Percentiles rank a stretch among this genome's conserved stretches.
These are phyloP conservation scores for Trinorchestia longiramus DNA, from an alignment of 1,140 invertebrate species.

Conservation along the genomic window DNA sequence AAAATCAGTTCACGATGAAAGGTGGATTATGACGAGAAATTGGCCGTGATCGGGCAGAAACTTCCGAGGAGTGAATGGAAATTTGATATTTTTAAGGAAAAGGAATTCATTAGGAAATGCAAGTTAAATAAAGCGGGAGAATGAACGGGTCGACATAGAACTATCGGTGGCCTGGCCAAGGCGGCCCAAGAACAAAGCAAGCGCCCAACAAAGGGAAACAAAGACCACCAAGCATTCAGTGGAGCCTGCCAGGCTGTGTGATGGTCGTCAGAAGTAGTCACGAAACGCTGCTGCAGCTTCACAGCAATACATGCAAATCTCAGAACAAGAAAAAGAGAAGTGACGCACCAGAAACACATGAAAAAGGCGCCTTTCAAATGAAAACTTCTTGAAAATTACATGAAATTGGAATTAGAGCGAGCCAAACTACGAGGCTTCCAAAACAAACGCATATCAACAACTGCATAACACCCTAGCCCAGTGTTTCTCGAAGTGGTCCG, in stretches of 20 bases:
- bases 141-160: not conserved
- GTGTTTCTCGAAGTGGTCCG: too few relatives aligned
- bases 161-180: not conserved
- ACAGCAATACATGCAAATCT: conserved; percentile 41
- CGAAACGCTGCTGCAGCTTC: conserved; percentile 29
- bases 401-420: too few relatives aligned
- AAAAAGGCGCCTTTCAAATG: not conserved
- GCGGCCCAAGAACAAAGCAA: conserved; percentile 41
- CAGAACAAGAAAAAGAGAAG: not conserved
- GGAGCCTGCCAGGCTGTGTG: not conserved
- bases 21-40: not conserved
- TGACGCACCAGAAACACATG: not conserved
- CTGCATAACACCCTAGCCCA: too few relatives aligned
- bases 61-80: not conserved
- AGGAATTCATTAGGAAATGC: not conserved
- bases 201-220: conserved; percentile 25
- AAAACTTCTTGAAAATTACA: too few relatives aligned
- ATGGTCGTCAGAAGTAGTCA: conserved; percentile 43
- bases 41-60: not conserved
- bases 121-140: not conserved
- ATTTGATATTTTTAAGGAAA: not conserved
- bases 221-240: conserved; percentile 30
- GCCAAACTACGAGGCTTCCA: too few relatives aligned
- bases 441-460: too few relatives aligned
- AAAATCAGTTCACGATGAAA: not conserved